Evolutionary conservation across 2,888 invertebrate species (phyloP).

Genomic region (Orthonevra nobilis): DNA sequence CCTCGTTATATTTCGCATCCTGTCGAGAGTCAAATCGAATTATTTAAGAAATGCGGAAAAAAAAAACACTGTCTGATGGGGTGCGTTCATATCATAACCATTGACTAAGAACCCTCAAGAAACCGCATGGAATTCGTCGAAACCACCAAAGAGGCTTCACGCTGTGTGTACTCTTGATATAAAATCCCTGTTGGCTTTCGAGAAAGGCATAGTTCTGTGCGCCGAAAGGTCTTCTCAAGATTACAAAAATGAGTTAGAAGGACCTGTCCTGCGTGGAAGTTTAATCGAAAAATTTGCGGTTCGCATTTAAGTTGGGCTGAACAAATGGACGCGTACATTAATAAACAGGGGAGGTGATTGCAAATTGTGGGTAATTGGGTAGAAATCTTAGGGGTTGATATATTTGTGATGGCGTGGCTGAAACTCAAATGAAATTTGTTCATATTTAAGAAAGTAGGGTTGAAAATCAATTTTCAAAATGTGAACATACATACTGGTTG

Average conservation of each 20-base stretch:
- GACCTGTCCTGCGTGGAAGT: slow-evolving; percentile 49
- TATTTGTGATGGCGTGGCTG: slow-evolving; percentile 37
- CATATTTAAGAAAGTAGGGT: slow-evolving; percentile 20
- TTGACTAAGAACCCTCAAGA: slow-evolving; percentile 49
- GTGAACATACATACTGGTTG: background rate
- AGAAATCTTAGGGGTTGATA: slow-evolving; percentile 66
- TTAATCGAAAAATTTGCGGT: slow-evolving; percentile 67
- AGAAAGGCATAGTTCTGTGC: slow-evolving; percentile 32
- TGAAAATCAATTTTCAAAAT: slow-evolving; percentile 55
- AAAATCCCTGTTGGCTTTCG: slow-evolving; percentile 18
- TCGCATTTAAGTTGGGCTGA: slow-evolving; percentile 60
- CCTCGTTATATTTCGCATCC: slow-evolving; percentile 40
- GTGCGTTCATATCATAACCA: slow-evolving; percentile 34
- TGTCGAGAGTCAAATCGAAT: slow-evolving; percentile 57
- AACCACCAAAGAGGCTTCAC: slow-evolving; percentile 45
- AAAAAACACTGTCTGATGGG: slow-evolving; percentile 34
- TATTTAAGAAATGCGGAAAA: slow-evolving; percentile 39
- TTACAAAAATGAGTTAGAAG: slow-evolving; percentile 32
- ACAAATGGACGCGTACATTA: slow-evolving; percentile 31
- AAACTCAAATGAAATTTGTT: slow-evolving; percentile 19
- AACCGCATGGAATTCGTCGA: slow-evolving; percentile 50
- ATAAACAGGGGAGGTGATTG: slow-evolving; percentile 45
- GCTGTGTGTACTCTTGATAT: slow-evolving; percentile 35
- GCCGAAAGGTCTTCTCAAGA: slow-evolving; percentile 45
- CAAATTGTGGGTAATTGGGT: slow-evolving; percentile 67